phyloP scores from a whole-genome alignment of 37 sponge, comb jelly and placozoan genomes.

The Lycopodina hypogea region DNA sequence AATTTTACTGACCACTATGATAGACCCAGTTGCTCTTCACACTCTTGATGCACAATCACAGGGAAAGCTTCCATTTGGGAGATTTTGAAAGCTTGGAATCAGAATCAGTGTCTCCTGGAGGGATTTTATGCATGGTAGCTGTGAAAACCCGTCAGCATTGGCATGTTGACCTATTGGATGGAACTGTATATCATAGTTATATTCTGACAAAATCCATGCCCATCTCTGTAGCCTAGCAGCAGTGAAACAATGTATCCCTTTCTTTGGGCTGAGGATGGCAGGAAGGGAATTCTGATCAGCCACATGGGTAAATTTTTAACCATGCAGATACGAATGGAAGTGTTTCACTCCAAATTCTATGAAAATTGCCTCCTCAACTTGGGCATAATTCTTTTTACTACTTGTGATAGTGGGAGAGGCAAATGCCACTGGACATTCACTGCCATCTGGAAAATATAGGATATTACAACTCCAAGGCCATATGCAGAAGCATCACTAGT shows the following conservation, averaged over 20 bases:
- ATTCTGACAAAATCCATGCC: background rate
- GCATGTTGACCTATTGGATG: background rate
- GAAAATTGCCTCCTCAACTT: background rate
- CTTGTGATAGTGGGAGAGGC: background rate
- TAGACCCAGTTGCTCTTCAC: background rate
- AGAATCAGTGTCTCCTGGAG: background rate
- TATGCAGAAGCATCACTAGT: no score
- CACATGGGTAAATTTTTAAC: background rate
- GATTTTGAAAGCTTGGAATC: background rate
- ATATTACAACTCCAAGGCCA: no score
- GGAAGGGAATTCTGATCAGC: background rate
- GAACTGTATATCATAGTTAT: background rate
- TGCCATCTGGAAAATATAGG: background rate
- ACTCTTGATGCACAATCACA: background rate
- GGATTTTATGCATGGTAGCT: background rate
- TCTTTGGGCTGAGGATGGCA: background rate
- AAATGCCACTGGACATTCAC: no score
- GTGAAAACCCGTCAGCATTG: background rate
- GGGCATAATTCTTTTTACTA: background rate
- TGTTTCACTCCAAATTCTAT: no score
- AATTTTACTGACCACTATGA: slow-evolving; percentile 26
- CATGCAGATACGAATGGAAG: no score
- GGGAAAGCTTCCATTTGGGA: slow-evolving; percentile 9
- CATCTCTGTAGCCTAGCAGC: background rate
- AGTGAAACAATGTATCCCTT: background rate